A percentile compares a stretch with the other conserved stretches of the same genome.
phyloP scores from a whole-genome alignment of 1,140 invertebrate species.

The Thalassaphorura encarpata region DNA sequence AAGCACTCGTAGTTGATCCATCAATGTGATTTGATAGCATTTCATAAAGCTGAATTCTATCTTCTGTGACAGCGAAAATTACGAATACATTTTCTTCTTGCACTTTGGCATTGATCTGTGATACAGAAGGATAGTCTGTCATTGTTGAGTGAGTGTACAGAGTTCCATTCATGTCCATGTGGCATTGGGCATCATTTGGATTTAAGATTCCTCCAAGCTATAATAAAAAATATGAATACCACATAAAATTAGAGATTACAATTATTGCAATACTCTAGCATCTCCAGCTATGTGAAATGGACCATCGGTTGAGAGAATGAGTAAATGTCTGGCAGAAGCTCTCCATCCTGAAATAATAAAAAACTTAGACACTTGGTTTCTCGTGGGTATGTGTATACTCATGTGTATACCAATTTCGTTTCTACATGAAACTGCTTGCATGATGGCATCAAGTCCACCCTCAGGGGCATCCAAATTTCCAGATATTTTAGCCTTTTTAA shows the following conservation, averaged over 20 bases:
- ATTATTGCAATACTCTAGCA: constrained; percentile 42
- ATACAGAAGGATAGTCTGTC: constrained; percentile 58
- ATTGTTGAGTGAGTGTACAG: constrained; percentile 71
- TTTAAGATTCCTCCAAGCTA: constrained; percentile 91
- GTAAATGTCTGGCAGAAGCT: not conserved
- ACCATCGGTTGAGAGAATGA: constrained; percentile 47
- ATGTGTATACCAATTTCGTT: no score
- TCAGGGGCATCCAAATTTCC: constrained; percentile 61
- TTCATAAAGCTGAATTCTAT: constrained; percentile 71
- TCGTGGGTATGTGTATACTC: no score
- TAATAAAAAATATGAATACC: constrained; percentile 85
- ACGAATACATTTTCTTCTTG: constrained; percentile 20
- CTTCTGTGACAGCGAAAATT: constrained; percentile 46
- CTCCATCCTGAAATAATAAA: no score
- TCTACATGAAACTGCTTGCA: constrained; percentile 57
- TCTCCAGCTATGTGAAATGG: constrained; percentile 53
- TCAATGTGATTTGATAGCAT: constrained; percentile 64
- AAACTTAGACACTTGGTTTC: no score
- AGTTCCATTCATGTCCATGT: constrained; percentile 54
- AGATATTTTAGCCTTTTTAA: constrained; percentile 43
- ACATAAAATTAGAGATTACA: constrained; percentile 74
- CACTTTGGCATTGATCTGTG: constrained; percentile 40
- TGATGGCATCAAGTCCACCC: constrained; percentile 66
- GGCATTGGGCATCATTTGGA: constrained; percentile 86
- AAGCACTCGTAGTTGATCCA: constrained; percentile 68